These are phyloP conservation scores for Cephalopholis sonnerati DNA, from an alignment of 2,113 vertebrate species.

Conservation along the genomic window DNA sequence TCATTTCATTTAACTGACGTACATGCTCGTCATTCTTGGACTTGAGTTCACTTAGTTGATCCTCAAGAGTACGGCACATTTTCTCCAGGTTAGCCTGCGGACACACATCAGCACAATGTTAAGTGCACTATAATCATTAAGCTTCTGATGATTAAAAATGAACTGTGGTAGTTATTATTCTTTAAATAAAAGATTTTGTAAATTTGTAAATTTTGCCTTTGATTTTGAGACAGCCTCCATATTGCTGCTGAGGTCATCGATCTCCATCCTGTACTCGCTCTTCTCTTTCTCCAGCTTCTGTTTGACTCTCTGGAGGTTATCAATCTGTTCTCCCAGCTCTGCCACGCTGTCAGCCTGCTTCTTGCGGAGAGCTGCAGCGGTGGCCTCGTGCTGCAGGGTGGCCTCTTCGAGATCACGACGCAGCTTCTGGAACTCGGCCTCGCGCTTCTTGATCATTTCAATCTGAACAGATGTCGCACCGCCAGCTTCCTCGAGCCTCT, in stretches of 20 bases:
- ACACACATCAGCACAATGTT: constrained; percentile 6
- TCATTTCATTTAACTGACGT: constrained; percentile 87
- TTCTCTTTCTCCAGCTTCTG: constrained; percentile 96
- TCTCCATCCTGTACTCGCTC: constrained; percentile 94
- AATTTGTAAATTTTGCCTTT: constrained; percentile 77
- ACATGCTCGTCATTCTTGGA: constrained; percentile 91
- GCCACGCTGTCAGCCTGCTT: constrained; percentile 92
- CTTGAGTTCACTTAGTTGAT: constrained; percentile 91
- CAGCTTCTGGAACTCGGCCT: constrained; percentile 86
- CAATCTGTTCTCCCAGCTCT: constrained; percentile 93
- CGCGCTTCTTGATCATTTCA: constrained; percentile 78
- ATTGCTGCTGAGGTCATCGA: constrained; percentile 89
- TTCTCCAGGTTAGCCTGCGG: constrained; percentile 90
- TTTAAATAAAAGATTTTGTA: not conserved
- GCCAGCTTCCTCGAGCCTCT: constrained; percentile 88
- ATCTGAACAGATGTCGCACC: constrained; percentile 90
- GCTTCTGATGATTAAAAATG: not conserved
- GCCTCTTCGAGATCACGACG: constrained; percentile 86
- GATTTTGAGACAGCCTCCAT: constrained; percentile 90
- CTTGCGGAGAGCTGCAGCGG: constrained; percentile 83
- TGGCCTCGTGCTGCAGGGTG: constrained; percentile 93
- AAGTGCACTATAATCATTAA: not conserved
- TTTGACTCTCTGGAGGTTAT: constrained; percentile 92
- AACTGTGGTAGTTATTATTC: not conserved
- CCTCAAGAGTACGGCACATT: constrained; percentile 90